Conservation (phyloP, 2,113 vertebrate species). For the Anarhynchus alexandrinus region DNA sequence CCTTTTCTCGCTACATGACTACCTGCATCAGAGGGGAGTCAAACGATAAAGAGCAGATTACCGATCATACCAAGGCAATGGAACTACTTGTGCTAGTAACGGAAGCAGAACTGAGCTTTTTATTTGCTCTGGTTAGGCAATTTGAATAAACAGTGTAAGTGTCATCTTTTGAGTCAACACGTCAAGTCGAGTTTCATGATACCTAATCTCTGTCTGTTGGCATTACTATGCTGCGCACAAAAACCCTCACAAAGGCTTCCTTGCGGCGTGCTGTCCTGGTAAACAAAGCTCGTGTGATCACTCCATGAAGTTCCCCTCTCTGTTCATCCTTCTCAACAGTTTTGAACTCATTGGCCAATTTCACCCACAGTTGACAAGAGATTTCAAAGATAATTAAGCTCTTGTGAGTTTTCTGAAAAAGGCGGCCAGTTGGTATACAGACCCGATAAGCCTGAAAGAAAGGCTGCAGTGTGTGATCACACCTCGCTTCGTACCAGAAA, state of each 20-base stretch:
- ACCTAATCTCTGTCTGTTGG: background rate
- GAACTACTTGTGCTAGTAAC: background rate
- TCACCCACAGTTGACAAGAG: slow-evolving; percentile 12
- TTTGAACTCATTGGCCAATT: background rate
- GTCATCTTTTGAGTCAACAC: slow-evolving; percentile 26
- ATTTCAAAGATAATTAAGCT: slow-evolving; percentile 48
- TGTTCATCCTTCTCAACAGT: background rate
- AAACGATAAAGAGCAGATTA: background rate
- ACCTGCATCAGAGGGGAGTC: background rate
- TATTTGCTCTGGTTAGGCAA: slow-evolving; percentile 14
- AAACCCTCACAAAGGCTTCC: background rate
- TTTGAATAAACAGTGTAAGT: slow-evolving; percentile 10
- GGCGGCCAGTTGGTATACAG: slow-evolving; percentile 34
- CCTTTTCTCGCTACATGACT: background rate
- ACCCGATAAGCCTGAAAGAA: background rate
- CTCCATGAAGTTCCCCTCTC: background rate
- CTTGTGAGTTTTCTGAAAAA: background rate
- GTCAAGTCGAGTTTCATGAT: background rate
- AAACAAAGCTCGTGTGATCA: background rate
- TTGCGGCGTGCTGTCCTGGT: background rate
- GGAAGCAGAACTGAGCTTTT: background rate
- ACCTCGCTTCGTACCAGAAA: slow-evolving; percentile 5
- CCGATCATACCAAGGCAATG: background rate
- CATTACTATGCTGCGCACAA: background rate
- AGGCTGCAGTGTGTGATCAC: slow-evolving; percentile 58